Evolutionary conservation across 2,113 vertebrate species (phyloP).

Genomic region (Trochalopteron elliotii): DNA sequence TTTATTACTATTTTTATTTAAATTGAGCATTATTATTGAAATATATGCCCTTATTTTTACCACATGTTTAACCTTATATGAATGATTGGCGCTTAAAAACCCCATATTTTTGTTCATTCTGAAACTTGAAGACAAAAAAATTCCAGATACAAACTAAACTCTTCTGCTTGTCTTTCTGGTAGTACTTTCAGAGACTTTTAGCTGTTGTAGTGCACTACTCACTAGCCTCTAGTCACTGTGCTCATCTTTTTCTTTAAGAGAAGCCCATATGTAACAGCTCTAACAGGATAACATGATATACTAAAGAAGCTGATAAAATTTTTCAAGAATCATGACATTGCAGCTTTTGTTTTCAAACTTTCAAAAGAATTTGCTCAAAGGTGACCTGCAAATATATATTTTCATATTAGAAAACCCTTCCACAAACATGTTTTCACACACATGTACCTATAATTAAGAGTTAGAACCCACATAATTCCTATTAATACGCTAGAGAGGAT

Average conservation of each 20-base stretch:
- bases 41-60: background rate
- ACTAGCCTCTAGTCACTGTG: background rate
- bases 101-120: background rate
- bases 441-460: background rate
- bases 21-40: background rate
- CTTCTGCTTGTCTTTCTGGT: background rate
- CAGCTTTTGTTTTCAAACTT: background rate
- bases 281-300: background rate
- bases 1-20: background rate
- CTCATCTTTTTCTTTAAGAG: background rate
- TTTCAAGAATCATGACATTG: background rate
- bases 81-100: background rate
- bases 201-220: background rate
- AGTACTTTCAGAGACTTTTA: background rate
- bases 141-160: background rate
- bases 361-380: background rate
- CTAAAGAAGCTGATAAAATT: background rate
- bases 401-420: background rate
- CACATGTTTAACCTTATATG: background rate
- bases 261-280: background rate
- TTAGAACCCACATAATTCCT: background rate
- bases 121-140: background rate
- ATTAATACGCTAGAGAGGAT: background rate
- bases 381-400: background rate
- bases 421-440: background rate